phyloP scores from a whole-genome alignment of 2,113 vertebrate genomes.

The Nothocercus nigrocapillus region DNA sequence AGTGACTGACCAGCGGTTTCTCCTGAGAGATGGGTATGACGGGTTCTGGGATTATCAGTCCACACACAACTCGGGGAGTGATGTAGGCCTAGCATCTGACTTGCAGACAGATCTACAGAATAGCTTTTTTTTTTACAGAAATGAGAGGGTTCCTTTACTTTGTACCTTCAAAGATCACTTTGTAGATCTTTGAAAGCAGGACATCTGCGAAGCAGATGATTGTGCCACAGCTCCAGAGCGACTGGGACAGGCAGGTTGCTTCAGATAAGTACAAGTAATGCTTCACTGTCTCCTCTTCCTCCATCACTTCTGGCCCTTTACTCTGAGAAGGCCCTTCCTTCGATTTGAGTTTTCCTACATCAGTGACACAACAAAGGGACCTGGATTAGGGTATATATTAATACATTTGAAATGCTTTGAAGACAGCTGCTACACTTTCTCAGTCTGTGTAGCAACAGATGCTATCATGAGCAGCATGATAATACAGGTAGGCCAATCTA shows the following conservation, averaged over 20 bases:
- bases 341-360: neutral
- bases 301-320: neutral
- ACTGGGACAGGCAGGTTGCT: neutral
- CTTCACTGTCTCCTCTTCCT: neutral
- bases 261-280: accelerated
- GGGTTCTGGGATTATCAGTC: neutral
- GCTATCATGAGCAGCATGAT: neutral
- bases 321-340: neutral
- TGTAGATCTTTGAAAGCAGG: neutral
- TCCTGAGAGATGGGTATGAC: neutral
- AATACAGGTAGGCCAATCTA: neutral
- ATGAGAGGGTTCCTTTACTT: neutral
- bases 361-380: neutral
- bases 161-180: neutral
- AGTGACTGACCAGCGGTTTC: neutral
- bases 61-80: neutral
- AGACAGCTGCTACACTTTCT: neutral
- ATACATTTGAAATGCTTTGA: neutral
- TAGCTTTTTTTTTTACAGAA: neutral
- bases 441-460: neutral
- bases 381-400: neutral
- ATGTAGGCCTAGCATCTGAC: neutral
- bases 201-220: neutral
- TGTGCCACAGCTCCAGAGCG: neutral
- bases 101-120: neutral